Evolutionary conservation across 1,140 invertebrate genomes (phyloP).

Genomic region (Brachionus koreanus): DNA sequence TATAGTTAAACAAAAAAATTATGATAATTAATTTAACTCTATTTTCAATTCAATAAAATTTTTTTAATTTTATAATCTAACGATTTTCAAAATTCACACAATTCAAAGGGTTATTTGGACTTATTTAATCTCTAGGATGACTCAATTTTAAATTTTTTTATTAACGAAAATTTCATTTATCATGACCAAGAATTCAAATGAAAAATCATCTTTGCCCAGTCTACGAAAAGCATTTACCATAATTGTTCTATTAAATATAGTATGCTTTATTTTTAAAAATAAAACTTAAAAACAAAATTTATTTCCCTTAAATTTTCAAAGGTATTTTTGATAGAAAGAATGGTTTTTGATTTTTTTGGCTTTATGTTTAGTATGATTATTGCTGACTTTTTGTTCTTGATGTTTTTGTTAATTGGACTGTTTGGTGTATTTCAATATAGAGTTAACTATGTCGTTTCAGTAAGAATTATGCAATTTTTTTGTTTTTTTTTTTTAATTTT

Average conservation of each 20-base stretch:
- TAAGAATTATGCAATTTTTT: not conserved
- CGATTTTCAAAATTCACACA: not conserved
- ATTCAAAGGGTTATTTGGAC: not conserved
- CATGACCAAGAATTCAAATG: constrained; percentile 1
- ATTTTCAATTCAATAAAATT: not conserved
- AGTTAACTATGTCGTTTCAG: constrained; percentile 36
- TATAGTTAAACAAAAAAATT: not conserved
- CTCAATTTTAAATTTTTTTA: not conserved
- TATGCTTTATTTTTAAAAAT: not conserved
- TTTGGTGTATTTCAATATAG: constrained; percentile 33
- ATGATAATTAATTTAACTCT: not conserved
- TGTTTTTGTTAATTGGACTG: constrained; percentile 33
- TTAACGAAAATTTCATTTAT: not conserved
- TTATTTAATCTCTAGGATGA: not conserved
- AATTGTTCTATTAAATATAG: not conserved
- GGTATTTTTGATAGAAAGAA: constrained; percentile 26
- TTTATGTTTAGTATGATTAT: constrained; percentile 42
- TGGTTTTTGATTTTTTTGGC: constrained; percentile 26
- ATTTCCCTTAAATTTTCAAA: not conserved
- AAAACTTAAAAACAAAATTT: not conserved
- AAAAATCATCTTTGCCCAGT: not conserved
- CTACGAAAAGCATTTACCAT: constrained; percentile 12
- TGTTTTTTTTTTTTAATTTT: not conserved
- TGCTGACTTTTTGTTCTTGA: constrained; percentile 19
- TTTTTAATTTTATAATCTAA: not conserved